Evolutionary conservation across 2,797 vertebrate genomes (phyloP).

Genomic region (Sebastes nivosus): DNA sequence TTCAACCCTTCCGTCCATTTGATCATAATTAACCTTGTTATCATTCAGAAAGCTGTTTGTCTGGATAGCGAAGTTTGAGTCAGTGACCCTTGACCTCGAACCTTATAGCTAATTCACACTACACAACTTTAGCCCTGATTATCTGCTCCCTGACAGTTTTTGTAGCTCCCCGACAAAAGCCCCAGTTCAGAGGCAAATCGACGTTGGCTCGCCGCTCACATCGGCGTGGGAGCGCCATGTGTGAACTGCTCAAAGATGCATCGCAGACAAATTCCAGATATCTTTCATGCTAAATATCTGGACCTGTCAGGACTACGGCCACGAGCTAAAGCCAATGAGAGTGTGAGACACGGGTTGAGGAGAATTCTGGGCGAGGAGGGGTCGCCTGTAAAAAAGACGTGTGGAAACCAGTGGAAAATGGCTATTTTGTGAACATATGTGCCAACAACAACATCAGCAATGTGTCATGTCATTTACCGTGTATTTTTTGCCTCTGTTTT

Average conservation of each 20-base stretch:
- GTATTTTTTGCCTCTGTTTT: background rate
- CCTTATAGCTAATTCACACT: background rate
- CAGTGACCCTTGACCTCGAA: background rate
- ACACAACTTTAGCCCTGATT: background rate
- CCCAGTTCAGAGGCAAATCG: background rate
- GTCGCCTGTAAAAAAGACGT: background rate
- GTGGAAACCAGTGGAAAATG: too few relatives aligned
- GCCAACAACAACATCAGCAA: too few relatives aligned
- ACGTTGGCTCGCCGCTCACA: too few relatives aligned
- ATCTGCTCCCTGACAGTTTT: background rate
- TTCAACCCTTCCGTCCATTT: background rate
- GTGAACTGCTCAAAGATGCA: background rate
- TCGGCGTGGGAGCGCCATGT: too few relatives aligned
- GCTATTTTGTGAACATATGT: too few relatives aligned
- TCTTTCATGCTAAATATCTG: background rate
- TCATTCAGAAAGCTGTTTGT: slow-evolving; percentile 2
- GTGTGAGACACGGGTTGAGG: too few relatives aligned
- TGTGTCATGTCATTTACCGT: too few relatives aligned
- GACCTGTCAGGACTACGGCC: too few relatives aligned
- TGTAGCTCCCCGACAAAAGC: too few relatives aligned
- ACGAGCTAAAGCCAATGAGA: too few relatives aligned
- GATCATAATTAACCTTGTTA: slow-evolving; percentile 26
- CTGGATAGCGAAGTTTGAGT: background rate
- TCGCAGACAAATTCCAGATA: background rate
- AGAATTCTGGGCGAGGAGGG: background rate